phyloP scores from a whole-genome alignment of 2,797 vertebrate genomes.

The Crypturellus tataupa region DNA sequence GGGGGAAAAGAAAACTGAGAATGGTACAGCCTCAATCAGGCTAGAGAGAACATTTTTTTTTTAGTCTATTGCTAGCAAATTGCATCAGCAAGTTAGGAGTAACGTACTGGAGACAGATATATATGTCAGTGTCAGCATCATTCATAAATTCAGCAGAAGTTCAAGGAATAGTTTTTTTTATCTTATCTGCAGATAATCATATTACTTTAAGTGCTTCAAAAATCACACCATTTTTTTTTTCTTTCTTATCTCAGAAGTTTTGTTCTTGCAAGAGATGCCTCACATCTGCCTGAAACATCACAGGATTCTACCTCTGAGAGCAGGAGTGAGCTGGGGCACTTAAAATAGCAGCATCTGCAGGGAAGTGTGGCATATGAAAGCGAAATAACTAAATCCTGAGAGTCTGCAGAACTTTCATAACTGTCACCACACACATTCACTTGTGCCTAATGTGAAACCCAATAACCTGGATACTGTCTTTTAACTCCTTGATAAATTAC shows the following conservation, averaged over 20 bases:
- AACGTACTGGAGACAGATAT: background rate
- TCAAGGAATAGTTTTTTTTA: background rate
- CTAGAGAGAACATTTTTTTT: background rate
- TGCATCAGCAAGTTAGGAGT: slow-evolving; percentile 27
- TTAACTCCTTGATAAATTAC: background rate
- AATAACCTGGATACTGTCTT: background rate
- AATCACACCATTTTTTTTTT: background rate
- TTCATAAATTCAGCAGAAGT: background rate
- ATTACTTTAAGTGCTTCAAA: background rate
- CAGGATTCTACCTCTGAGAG: background rate
- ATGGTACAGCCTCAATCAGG: background rate
- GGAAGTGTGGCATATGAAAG: background rate
- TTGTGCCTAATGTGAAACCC: background rate
- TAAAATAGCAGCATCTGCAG: slow-evolving; percentile 24
- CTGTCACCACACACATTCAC: background rate
- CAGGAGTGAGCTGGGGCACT: background rate
- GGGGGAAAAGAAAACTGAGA: background rate
- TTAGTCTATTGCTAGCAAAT: background rate
- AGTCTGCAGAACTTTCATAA: background rate
- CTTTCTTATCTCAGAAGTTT: background rate
- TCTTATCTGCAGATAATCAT: background rate
- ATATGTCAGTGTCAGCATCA: background rate
- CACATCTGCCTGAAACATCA: background rate
- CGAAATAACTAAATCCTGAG: background rate
- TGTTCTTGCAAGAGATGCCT: background rate